Evolutionary conservation across 2,113 vertebrate genomes (phyloP), one percentile per base, ranked within the genome.

Genomic region (Prionailurus bengalensis): DNA sequence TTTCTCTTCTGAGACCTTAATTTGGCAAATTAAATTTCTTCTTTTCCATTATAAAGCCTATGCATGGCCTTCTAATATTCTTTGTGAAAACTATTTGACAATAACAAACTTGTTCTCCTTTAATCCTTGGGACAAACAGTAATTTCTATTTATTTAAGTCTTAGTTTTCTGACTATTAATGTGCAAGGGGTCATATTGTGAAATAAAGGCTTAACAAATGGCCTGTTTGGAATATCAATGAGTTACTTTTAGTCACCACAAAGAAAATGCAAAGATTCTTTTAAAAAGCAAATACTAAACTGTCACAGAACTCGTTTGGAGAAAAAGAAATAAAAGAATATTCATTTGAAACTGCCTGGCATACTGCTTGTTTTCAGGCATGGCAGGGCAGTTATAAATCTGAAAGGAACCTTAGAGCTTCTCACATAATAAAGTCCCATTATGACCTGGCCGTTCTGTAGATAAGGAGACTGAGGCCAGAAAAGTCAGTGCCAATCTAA

Each of bases 91-190:
- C 36, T 97, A 91, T 97, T 97, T 98, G 95, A 96, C 80, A 98
- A 98, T 97, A 98, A 97, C 97, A 98, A 97, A 97, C 97, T 97
- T 95, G 92, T 97, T 98, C 97, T 95, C 94, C 45, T 98, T 93
- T 98, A 98, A 98, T 98, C 98, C 94, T 97, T 96, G 97, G 80
- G 96, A 98, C 97, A 98, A 98, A 98, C 97, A 98, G 92, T 97
- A 94, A 98, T 94, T 97, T 98, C 97, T 97, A 97, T 98, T 98
- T 98, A 97, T 97, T 98, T 97, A 97, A 98, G 94, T 97, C 96
- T 98, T 98, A 97, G 94, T 97, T 98, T 96, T 97, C 97, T 97
- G 98, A 97, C 97, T 98, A 97, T 97, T 97, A 98, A 98, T 98
- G 96, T 97, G 66, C 88, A 97, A 95, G 89, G 96, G 97, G 96